Percentiles rank a stretch among this genome's conserved stretches.
Evolutionary conservation across 2,113 vertebrate species (phyloP).

Genomic region (Abramis brama): DNA sequence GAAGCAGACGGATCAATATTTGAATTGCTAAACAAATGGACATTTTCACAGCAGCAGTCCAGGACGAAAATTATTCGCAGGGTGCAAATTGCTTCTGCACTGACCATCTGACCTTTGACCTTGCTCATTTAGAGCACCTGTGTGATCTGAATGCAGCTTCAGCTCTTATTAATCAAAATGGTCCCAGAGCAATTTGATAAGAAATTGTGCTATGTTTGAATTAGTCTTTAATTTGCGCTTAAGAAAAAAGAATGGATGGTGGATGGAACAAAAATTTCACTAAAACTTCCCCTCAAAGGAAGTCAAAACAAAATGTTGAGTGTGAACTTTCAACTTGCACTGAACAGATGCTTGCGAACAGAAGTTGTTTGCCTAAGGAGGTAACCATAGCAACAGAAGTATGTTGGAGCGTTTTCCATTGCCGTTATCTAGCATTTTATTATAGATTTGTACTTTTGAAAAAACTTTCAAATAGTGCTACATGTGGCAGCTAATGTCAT

Average conservation of each 20-base stretch:
- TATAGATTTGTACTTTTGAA: not conserved
- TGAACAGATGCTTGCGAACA: not conserved
- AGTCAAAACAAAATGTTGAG: not conserved
- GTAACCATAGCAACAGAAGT: not conserved
- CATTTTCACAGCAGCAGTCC: constrained; percentile 57
- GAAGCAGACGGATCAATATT: constrained; percentile 74
- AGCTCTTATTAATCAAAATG: constrained; percentile 46
- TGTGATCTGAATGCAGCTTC: constrained; percentile 61
- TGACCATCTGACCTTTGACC: constrained; percentile 54
- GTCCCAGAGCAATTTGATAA: constrained; percentile 2
- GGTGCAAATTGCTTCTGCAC: constrained; percentile 52
- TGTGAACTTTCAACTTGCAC: not conserved
- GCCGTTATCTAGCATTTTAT: not conserved
- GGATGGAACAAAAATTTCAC: not conserved
- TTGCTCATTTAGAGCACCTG: constrained; percentile 43
- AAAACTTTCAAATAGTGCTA: too few relatives aligned
- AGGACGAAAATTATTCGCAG: constrained; percentile 52
- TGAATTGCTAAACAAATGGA: constrained; percentile 74
- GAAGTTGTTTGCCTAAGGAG: not conserved
- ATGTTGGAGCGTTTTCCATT: not conserved
- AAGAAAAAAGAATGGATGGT: not conserved
- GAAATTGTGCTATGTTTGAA: constrained; percentile 5
- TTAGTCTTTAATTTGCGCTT: not conserved
- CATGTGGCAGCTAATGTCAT: too few relatives aligned
- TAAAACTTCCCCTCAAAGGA: not conserved